Conservation (phyloP, 2,113 vertebrate genomes). For the Piprites chloris region DNA sequence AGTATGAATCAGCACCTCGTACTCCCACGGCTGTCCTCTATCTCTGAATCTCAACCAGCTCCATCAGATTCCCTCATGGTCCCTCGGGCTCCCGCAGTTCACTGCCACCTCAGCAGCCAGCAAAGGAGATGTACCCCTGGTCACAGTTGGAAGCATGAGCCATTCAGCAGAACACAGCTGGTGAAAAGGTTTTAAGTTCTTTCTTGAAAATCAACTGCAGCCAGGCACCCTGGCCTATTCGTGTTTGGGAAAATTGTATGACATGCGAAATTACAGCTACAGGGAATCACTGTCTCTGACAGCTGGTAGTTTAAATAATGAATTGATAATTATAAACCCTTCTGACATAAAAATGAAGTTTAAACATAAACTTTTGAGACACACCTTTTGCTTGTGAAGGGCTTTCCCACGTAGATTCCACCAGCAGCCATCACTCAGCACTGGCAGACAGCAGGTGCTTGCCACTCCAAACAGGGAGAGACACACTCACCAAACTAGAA, state of each 20-base stretch:
- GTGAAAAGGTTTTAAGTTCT: accelerated
- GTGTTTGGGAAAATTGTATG: not conserved
- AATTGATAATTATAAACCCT: constrained; percentile 46
- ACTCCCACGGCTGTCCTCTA: constrained; percentile 36
- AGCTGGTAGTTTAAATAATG: constrained; percentile 58
- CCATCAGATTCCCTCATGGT: not conserved
- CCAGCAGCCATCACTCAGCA: constrained; percentile 18
- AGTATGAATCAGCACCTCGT: constrained; percentile 56
- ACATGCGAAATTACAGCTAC: constrained; percentile 25
- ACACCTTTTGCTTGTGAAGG: constrained; percentile 32
- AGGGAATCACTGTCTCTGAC: not conserved
- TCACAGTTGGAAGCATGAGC: not conserved
- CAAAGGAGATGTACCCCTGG: not conserved
- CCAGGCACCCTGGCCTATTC: accelerated
- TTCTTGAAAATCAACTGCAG: not conserved
- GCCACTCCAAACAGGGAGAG: not conserved
- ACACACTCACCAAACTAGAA: constrained; percentile 43
- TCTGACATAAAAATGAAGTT: constrained; percentile 57
- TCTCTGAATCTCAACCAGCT: not conserved
- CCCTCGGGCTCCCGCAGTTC: not conserved
- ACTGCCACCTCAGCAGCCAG: not conserved
- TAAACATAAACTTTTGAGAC: constrained; percentile 23
- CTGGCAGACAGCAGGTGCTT: constrained; percentile 40
- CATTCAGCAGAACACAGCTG: not conserved
- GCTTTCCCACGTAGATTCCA: constrained; percentile 47